phyloP scores from a whole-genome alignment of 2,113 vertebrate species.

The Ondatra zibethicus region DNA sequence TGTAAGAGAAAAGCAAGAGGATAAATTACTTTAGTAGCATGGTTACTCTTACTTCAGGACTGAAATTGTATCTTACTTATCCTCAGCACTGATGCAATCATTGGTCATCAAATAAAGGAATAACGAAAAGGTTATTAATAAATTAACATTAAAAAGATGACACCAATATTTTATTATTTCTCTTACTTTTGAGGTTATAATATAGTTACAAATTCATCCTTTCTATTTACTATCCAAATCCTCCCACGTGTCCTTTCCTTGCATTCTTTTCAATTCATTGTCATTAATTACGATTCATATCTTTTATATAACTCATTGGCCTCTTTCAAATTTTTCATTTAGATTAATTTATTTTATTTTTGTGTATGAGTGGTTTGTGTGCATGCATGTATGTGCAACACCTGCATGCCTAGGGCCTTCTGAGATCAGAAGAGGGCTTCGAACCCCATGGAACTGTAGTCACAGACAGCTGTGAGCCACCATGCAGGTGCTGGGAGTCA shows the following conservation, averaged over 20 bases:
- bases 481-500: not conserved
- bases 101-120: not conserved
- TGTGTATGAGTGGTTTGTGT: not conserved
- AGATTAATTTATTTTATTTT: not conserved
- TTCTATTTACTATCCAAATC: not conserved
- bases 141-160: not conserved
- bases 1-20: not conserved
- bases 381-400: not conserved
- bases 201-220: not conserved
- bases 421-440: not conserved
- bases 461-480: no score
- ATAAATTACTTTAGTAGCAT: not conserved
- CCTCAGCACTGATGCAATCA: not conserved
- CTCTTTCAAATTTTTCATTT: not conserved
- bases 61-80: not conserved
- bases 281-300: not conserved
- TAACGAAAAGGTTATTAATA: not conserved
- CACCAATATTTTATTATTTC: not conserved
- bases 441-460: not conserved
- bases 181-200: not conserved
- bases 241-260: not conserved
- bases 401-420: not conserved
- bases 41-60: not conserved
- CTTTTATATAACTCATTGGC: not conserved
- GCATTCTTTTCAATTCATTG: not conserved